Base-by-base conservation (phyloP, 2,113 vertebrate genomes). In the Callipepla californica region DNA sequence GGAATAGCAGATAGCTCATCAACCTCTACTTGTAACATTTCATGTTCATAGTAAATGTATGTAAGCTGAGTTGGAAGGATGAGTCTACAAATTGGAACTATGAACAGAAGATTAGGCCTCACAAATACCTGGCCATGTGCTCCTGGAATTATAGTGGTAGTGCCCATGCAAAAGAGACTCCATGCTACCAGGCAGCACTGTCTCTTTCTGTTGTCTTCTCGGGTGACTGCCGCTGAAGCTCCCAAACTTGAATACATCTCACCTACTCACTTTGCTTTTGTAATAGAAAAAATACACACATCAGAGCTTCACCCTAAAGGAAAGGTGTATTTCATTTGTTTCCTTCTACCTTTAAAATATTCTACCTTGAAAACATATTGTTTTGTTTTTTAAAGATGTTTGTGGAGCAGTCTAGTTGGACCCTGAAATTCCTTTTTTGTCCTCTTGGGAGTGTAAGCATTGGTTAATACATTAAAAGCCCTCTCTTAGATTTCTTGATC, bases 291-390 rank as follows among this genome's bases (percentile, higher is more conserved):
- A 91, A 85, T 38, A 47, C 8, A 36, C 2, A 11, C 7, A 76
- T 58, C 26, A 62, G 67, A 76, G 2, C 13, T 72, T 45, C 5
- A 62, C 81, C n/a, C 13, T 61, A 16, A 4, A 1, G 61, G 17
- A 80, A 92, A 70, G 19, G 42, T 26, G 11, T 74, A 40, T 10
- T 80, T 73, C 19, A 50, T 80, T 76, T 58, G 13, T 63, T 95
- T 40, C 10, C 6, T 78, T 81, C 34, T 11, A 40, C 70, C 47
- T 79, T 38, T 11, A 32, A 77, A 57, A 2, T 61, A 28, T 63
- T 78, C 55, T 55, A 44, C 45, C 50, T 13, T 32, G 42, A 89
- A 91, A 80, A 66, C 62, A 8, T 9, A 26, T 30, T 16, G 15
- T 26, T 30, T 53, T 55, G 0, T 67, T 86, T 55, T 13, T 55